phyloP scores from a whole-genome alignment of 2,113 vertebrate genomes.

The Romanogobio albipinnatus region DNA sequence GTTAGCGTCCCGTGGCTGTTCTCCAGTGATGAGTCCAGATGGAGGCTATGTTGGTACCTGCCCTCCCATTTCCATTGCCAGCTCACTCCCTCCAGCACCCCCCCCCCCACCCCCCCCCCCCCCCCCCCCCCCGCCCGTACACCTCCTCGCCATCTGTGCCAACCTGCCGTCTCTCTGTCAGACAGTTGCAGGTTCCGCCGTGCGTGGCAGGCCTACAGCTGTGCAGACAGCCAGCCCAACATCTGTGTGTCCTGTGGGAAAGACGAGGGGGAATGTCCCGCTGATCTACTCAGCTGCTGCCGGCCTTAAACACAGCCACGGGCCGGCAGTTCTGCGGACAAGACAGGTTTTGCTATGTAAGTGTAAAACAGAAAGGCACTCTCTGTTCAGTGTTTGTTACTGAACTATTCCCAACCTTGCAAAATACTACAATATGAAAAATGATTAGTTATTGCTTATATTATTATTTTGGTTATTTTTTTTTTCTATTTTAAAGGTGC shows the following conservation, averaged over 20 bases:
- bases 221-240: conserved; percentile 65
- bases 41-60: conserved; percentile 68
- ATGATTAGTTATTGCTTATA: not conserved
- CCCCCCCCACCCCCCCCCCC: too few species aligned
- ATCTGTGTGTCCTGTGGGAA: conserved; percentile 71
- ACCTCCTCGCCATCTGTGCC: conserved; percentile 70
- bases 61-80: conserved; percentile 62
- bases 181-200: conserved; percentile 55
- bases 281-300: conserved; percentile 15
- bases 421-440: not conserved
- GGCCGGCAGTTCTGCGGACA: conserved; percentile 55
- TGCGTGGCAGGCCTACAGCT: conserved; percentile 63
- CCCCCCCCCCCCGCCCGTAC: too few species aligned
- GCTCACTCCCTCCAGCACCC: conserved; percentile 36
- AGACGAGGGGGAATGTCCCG: conserved; percentile 62
- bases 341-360: not conserved
- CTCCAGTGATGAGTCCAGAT: conserved; percentile 71
- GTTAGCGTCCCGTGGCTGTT: conserved; percentile 65
- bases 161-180: conserved; percentile 57
- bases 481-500: too few species aligned
- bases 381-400: not conserved
- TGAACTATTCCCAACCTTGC: not conserved
- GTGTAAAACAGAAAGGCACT: not conserved
- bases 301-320: conserved; percentile 32
- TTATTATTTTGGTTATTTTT: too few species aligned